Percentiles rank a stretch among this genome's conserved stretches.
phyloP scores from a whole-genome alignment of 2,797 vertebrate species.

The Chelonia mydas region DNA sequence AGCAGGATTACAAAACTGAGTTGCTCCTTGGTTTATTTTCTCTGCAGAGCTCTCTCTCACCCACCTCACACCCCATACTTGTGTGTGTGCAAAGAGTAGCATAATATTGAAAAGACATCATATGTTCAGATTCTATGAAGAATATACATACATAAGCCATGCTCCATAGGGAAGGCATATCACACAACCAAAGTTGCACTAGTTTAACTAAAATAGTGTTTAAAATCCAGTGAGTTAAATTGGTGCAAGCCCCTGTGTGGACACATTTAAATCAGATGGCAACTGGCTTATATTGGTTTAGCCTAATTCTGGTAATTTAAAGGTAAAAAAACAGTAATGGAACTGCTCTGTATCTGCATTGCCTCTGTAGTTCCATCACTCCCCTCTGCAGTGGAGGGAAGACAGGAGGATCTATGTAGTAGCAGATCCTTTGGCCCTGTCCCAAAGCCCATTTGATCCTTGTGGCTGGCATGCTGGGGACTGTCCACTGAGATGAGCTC shows the following conservation, averaged over 20 bases:
- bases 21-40: too few relatives aligned
- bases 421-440: background rate
- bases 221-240: background rate
- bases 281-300: background rate
- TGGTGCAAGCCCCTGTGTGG: background rate
- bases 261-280: background rate
- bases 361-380: background rate
- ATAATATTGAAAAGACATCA: background rate
- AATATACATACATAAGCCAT: background rate
- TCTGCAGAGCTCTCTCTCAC: background rate
- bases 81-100: rapidly evolving
- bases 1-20: background rate
- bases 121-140: background rate
- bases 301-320: background rate
- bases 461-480: background rate
- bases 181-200: background rate
- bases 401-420: background rate
- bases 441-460: background rate
- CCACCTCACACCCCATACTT: background rate
- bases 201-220: rapidly evolving
- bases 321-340: background rate
- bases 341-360: background rate
- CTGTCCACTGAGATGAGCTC: background rate
- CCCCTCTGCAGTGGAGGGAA: background rate
- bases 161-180: background rate